These are phyloP conservation scores for Paradoxurus hermaphroditus DNA, from an alignment of 2,113 vertebrate genomes.

Conservation along the genomic window DNA sequence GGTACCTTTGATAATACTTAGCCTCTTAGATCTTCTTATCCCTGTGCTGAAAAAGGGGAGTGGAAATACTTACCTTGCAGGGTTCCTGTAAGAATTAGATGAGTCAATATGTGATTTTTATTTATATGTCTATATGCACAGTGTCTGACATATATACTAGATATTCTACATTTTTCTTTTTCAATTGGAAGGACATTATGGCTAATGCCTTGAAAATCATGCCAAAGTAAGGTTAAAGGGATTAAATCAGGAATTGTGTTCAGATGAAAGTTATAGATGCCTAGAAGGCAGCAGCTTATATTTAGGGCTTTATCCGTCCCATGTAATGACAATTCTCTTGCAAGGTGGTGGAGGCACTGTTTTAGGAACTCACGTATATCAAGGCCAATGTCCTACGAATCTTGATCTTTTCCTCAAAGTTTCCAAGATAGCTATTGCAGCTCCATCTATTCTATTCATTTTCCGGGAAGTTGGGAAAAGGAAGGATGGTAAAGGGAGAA, in stretches of 20 bases:
- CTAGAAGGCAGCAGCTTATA: not conserved
- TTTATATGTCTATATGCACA: not conserved
- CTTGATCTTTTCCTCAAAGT: not conserved
- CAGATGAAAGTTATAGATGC: not conserved
- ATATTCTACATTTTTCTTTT: not conserved
- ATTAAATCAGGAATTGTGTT: not conserved
- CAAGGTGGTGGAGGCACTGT: not conserved
- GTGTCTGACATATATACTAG: not conserved
- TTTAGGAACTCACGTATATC: not conserved
- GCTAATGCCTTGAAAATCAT: not conserved
- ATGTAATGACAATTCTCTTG: not conserved
- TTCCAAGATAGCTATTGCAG: not conserved
- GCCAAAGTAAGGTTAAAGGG: not conserved
- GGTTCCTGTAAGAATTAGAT: not conserved
- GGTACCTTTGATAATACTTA: not conserved
- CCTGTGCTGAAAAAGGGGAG: not conserved
- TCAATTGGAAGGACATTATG: conserved; percentile 15
- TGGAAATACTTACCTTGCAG: not conserved
- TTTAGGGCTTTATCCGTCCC: not conserved
- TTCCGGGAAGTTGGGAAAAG: not conserved
- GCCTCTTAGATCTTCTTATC: not conserved
- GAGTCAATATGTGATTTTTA: not conserved
- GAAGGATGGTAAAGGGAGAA: not conserved
- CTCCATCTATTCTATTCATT: not conserved
- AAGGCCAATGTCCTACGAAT: not conserved